Conservation (phyloP, 2,797 vertebrate genomes). For the Poeciliopsis paucimaculata region DNA sequence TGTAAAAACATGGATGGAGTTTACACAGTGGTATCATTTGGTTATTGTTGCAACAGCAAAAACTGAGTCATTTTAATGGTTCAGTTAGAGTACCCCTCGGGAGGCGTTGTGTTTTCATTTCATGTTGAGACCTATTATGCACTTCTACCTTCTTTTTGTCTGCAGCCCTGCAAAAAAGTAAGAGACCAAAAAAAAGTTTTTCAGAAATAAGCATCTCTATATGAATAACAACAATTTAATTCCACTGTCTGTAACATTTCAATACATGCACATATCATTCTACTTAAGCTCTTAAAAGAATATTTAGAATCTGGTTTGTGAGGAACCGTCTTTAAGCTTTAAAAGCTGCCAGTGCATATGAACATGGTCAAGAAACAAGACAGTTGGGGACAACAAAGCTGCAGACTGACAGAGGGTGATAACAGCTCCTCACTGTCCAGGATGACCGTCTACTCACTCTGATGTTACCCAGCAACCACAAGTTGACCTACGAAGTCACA, state of each 20-base stretch:
- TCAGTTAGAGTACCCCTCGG: slow-evolving; percentile 23
- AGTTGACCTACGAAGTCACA: background rate
- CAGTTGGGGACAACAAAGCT: slow-evolving; percentile 5
- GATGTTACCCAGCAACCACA: slow-evolving; percentile 1
- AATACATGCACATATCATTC: background rate
- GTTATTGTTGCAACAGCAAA: slow-evolving; percentile 13
- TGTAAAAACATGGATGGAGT: background rate
- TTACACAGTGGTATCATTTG: background rate
- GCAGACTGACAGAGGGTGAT: background rate
- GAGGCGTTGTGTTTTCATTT: slow-evolving; percentile 7
- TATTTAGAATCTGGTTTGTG: background rate
- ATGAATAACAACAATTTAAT: background rate
- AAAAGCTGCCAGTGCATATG: slow-evolving; percentile 1
- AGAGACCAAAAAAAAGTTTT: background rate
- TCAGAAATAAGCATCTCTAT: background rate
- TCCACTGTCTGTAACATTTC: background rate
- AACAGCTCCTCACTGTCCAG: background rate
- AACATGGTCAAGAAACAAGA: slow-evolving; percentile 23
- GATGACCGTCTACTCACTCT: background rate
- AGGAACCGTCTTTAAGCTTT: slow-evolving; percentile 4
- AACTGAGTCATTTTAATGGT: slow-evolving; percentile 22
- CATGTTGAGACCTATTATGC: background rate
- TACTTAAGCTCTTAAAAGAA: slow-evolving; percentile 4
- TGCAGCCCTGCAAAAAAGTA: background rate
- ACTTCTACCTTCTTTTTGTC: background rate